These are phyloP conservation scores for Halictus quadricinctus DNA, from an alignment of 2,888 invertebrate species.

Conservation along the genomic window DNA sequence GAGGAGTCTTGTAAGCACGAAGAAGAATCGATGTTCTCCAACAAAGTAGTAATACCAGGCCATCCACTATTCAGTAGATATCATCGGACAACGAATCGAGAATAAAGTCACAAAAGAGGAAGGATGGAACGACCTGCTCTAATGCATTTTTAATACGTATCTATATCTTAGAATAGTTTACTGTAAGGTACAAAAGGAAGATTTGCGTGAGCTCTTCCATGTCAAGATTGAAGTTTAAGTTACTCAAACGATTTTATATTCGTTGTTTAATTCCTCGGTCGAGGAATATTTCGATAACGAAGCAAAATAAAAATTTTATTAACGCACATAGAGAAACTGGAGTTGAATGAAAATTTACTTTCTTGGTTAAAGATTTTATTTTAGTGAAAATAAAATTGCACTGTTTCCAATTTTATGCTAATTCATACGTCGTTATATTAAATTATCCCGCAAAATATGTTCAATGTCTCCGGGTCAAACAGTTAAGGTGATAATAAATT, in stretches of 20 bases:
- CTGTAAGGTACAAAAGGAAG: background rate
- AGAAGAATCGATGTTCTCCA: constrained; percentile 61
- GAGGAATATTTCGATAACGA: background rate
- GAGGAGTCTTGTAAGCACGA: constrained; percentile 52
- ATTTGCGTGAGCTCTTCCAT: background rate
- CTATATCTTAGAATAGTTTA: constrained; percentile 7
- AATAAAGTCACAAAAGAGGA: constrained; percentile 12
- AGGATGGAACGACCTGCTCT: constrained; percentile 2
- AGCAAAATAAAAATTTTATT: background rate
- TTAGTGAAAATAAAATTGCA: background rate
- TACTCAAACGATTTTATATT: background rate
- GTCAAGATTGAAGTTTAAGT: background rate
- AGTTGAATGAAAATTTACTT: background rate
- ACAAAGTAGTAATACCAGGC: constrained; percentile 56
- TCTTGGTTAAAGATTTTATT: background rate
- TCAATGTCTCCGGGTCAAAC: background rate
- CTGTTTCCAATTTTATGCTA: background rate
- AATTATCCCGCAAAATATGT: background rate
- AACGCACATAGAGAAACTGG: background rate
- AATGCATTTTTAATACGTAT: constrained; percentile 28
- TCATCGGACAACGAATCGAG: constrained; percentile 34
- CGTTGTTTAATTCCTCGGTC: background rate
- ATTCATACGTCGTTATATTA: background rate
- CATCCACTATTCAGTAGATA: constrained; percentile 50
- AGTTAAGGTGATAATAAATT: background rate